phyloP scores from a whole-genome alignment of 2,113 vertebrate species.

The Muscicapa adusta region DNA sequence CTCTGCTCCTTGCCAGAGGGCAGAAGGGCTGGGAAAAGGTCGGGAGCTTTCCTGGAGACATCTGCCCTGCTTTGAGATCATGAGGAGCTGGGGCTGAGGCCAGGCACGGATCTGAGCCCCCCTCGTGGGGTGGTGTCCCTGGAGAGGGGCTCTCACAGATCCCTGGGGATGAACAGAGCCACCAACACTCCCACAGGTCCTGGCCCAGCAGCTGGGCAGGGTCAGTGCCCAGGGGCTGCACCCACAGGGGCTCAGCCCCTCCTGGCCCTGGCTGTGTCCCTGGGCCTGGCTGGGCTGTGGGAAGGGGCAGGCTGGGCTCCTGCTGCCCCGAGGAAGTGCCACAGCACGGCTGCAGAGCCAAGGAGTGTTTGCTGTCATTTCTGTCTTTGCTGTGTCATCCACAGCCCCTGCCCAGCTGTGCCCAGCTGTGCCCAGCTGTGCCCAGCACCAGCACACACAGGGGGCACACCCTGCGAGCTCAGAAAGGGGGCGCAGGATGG shows the following conservation, averaged over 20 bases:
- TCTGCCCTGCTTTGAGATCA: background rate
- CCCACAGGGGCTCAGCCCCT: fast-evolving
- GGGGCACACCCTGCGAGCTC: background rate
- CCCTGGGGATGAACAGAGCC: background rate
- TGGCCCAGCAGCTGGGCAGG: background rate
- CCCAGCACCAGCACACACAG: background rate
- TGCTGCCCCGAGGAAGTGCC: background rate
- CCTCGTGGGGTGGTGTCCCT: fast-evolving
- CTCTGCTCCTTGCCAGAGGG: background rate
- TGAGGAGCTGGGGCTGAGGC: background rate
- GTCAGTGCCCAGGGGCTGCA: background rate
- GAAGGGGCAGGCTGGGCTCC: background rate
- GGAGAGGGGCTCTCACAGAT: background rate
- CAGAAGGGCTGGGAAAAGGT: background rate
- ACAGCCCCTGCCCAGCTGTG: background rate
- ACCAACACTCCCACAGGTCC: fast-evolving
- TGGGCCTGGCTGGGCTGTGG: fast-evolving
- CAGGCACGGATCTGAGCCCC: background rate
- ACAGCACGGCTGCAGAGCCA: background rate
- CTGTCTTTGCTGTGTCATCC: background rate
- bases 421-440: background rate
- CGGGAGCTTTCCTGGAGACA: background rate
- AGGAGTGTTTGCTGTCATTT: background rate
- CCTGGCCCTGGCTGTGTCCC: background rate
- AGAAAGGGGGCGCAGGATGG: background rate